Conservation (phyloP, 2,888 invertebrate genomes). For the Pachydiplax longipennis region DNA sequence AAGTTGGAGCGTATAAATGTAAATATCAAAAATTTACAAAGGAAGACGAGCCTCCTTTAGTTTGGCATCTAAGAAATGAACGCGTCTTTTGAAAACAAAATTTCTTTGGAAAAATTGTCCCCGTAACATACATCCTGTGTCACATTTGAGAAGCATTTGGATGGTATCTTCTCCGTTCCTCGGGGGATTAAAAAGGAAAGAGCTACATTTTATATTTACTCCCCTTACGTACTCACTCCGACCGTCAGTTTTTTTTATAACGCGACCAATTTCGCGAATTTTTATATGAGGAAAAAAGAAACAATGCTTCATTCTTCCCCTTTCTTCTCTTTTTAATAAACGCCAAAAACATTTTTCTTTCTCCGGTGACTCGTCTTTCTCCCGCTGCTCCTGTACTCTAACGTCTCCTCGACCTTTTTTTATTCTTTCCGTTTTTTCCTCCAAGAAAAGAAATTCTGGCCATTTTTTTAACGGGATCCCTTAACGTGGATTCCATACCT, state of each 20-base stretch:
- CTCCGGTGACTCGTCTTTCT: neutral
- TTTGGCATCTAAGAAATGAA: neutral
- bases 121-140: neutral
- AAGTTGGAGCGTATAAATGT: neutral
- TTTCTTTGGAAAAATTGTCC: neutral
- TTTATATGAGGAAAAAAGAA: neutral
- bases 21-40: neutral
- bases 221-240: neutral
- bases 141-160: neutral
- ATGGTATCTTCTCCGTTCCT: neutral
- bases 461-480: neutral
- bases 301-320: neutral
- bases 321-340: constrained; percentile 29
- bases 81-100: neutral
- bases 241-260: neutral
- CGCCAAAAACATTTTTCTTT: constrained; percentile 20
- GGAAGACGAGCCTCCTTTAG: neutral
- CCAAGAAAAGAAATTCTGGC: neutral
- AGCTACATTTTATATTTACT: neutral
- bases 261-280: constrained; percentile 35
- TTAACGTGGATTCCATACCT: no score
- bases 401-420: neutral
- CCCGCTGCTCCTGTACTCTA: neutral
- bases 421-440: neutral
- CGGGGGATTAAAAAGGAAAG: neutral